A percentile compares a stretch with the other conserved stretches of the same genome.
These are phyloP conservation scores for Gnathonemus longibarbis DNA, from an alignment of 2,113 vertebrate species.

Conservation along the genomic window DNA sequence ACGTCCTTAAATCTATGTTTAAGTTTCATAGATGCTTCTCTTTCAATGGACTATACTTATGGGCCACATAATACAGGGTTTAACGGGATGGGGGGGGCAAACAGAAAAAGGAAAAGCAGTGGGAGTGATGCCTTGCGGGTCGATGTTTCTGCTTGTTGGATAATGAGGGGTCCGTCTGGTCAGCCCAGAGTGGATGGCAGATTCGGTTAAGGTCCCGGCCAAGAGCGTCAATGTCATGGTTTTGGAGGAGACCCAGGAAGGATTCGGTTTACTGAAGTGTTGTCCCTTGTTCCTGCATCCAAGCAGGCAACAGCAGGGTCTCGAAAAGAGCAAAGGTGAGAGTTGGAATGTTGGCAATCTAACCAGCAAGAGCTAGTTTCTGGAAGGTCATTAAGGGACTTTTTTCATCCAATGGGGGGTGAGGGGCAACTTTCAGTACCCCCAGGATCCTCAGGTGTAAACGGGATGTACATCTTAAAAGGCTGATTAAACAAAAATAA, in stretches of 20 bases:
- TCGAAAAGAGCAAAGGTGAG: not conserved
- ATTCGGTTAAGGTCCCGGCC: not conserved
- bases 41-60: slow-evolving; percentile 23
- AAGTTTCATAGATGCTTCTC: slow-evolving; percentile 15
- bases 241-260: not conserved
- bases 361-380: not conserved
- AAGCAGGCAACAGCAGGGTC: slow-evolving; percentile 2
- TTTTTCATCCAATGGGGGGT: not conserved
- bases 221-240: not conserved
- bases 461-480: not conserved
- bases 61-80: slow-evolving; percentile 20
- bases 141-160: slow-evolving; percentile 22
- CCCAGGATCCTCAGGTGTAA: not conserved
- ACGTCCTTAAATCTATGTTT: slow-evolving; percentile 25
- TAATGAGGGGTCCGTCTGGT: slow-evolving; percentile 36
- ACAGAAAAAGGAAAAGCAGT: not conserved
- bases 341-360: not conserved
- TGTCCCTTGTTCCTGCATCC: not conserved
- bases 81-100: not conserved
- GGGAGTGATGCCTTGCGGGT: not conserved
- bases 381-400: not conserved
- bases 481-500: not conserved
- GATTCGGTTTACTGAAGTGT: not conserved
- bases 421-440: not conserved
- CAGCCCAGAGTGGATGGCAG: not conserved